Evolutionary conservation across 2,113 vertebrate species (phyloP), one percentile per base, ranked within the genome.

Genomic region (Accipiter virgatus): DNA sequence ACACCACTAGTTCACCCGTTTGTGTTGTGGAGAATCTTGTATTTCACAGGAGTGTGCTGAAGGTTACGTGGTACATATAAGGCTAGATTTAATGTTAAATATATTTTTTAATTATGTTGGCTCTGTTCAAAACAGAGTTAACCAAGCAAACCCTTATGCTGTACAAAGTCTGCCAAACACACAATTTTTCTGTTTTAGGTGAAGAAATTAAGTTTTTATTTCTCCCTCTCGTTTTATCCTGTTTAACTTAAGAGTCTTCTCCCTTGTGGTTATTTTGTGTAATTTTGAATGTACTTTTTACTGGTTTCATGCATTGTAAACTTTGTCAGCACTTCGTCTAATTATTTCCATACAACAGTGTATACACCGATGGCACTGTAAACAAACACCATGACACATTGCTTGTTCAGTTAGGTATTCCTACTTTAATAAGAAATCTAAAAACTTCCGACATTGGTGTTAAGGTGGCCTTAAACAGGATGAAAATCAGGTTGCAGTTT

Each of bases 351-450:
- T 18, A 29, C 42, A 42, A 50, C 6, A 55, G 22, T 16, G 9
- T 17, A 0, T 21, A 14, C 42, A 13, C 31, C 0, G 6, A 7
- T 31, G 29, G 77, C 13, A 7, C 20, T 27, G 7, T 14, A 13
- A 58, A 17, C 10, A 23, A 68, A 17, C 32, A 3, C 40, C 25
- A 3, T 3, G 31, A 47, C 19, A 4, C 47, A 1, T 20, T 7
- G 18, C 55, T 55, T 34, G 27, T 43, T 68, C 19, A 16, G 8
- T 22, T 29, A 50, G 10, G 9, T 22, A 5, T 74, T 80, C 20
- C 12, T 48, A 22, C 31, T 29, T 53, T 7, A 32, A 27, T 27
- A 68, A 72, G 45, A 62, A 77, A 22, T 9, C 21, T 7, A 19
- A 86, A 78, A 38, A 15, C 73, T 36, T 47, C 32, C 34, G 52